phyloP scores from a whole-genome alignment of 2,797 vertebrate genomes.

The Artibeus jamaicensis region DNA sequence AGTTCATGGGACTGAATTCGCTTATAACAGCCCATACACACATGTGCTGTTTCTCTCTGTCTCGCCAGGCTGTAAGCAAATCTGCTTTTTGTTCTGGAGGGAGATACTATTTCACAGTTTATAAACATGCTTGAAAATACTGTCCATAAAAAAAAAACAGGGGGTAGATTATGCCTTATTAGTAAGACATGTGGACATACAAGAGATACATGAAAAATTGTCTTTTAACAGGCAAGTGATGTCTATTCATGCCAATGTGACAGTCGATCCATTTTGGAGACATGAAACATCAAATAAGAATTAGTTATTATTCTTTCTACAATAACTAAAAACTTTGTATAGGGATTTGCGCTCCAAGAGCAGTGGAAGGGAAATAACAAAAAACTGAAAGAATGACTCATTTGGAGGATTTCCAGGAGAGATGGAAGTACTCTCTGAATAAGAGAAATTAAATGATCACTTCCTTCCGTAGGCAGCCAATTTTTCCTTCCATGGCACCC shows the following conservation, averaged over 20 bases:
- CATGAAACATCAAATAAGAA: not conserved
- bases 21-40: not conserved
- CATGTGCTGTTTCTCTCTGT: not conserved
- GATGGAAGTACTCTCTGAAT: not conserved
- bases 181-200: not conserved
- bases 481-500: not conserved
- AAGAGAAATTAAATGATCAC: not conserved
- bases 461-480: not conserved
- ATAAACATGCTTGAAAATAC: not conserved
- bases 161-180: not conserved
- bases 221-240: not conserved
- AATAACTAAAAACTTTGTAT: not conserved
- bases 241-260: not conserved
- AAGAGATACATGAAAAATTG: not conserved
- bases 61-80: not conserved
- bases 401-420: not conserved
- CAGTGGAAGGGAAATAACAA: not conserved
- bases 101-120: not conserved
- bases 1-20: not conserved
- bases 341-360: not conserved
- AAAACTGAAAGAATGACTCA: not conserved
- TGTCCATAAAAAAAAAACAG: not conserved
- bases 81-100: not conserved
- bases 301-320: too few species aligned
- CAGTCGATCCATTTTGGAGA: not conserved